Percentiles rank a stretch among this genome's conserved stretches.
Conservation (phyloP, 2,888 invertebrate species). For the Eupithecia subumbrata region DNA sequence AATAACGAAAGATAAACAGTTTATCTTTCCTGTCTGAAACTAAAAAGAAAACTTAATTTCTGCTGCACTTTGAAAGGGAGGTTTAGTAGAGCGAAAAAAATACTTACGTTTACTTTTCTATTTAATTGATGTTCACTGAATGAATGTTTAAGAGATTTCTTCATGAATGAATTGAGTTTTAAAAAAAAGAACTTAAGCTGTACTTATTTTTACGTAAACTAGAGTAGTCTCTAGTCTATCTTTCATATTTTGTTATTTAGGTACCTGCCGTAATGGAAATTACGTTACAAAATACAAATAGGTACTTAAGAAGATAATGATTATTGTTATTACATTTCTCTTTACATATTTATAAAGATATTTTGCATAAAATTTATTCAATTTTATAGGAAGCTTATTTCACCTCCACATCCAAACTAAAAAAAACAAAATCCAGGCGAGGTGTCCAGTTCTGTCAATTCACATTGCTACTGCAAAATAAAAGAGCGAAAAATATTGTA, state of each 20-base stretch:
- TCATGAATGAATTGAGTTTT: not conserved
- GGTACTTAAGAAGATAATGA: too few species aligned
- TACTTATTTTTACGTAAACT: not conserved
- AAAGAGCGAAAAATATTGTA: constrained; percentile 25
- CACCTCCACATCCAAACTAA: too few species aligned
- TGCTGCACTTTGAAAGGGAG: not conserved
- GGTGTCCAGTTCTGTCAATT: constrained; percentile 31
- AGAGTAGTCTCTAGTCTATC: too few species aligned
- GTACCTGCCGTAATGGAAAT: too few species aligned
- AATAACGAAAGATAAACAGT: not conserved
- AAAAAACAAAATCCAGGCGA: constrained; percentile 15
- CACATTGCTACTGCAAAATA: constrained; percentile 35
- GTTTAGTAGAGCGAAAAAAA: not conserved
- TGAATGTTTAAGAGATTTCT: not conserved
- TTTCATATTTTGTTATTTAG: not conserved
- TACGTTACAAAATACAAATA: too few species aligned
- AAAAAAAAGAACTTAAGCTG: not conserved
- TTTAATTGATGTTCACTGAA: not conserved
- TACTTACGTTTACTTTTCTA: not conserved
- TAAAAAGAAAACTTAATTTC: not conserved
- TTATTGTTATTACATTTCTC: too few species aligned
- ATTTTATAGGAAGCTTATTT: too few species aligned
- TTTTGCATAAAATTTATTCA: too few species aligned
- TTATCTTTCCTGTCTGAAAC: not conserved
- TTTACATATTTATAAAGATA: too few species aligned